Evolutionary conservation across 2,888 invertebrate species (phyloP), one percentile per base, ranked within the genome.

Genomic region (Ochropleura plecta): DNA sequence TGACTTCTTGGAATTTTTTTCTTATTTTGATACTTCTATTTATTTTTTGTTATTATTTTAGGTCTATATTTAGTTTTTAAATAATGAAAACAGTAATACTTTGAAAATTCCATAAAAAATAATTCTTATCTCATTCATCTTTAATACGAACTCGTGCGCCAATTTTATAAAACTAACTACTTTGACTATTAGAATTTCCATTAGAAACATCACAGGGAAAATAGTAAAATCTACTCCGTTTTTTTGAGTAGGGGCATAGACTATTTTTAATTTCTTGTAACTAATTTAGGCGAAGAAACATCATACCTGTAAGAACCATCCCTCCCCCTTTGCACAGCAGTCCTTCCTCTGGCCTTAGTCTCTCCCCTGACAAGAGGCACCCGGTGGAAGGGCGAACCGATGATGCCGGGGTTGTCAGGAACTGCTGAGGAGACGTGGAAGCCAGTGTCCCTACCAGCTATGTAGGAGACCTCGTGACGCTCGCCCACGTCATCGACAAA

Each of bases 401-500:
- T 97, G 69, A 97, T 96, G 5, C 97, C 97, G 66, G 98, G 97
- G 44, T 97, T 97, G 89, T 98, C 97, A 0, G 97, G 98, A 82
- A 97, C 97, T 0, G 97, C 97, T 0, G 97, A 98, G 44, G 97
- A 97, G 3, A 98, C 98, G 90, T 98, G 97, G 92, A 98, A 98
- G 0, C 98, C 98, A 0, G 97, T 98, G 81, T 97, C 97, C 59
- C 98, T 97, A 0, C 98, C 98, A 6, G 98, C 98, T 57, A 98
- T 97, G 93, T 98, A 98, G 42, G 98, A 97, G 0, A 98, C 98
- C 85, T 97, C 97, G 89, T 98, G 98, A 1, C 97, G 96, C 88
- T 98, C 98, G 0, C 98, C 98, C 48, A 98, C 97, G 89, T 98
- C 98, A 87, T 98, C 98, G 40, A 98, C 94, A 90, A 97, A 98